A percentile compares a stretch with the other conserved stretches of the same genome.
Evolutionary conservation across 2,113 vertebrate genomes (phyloP).

Genomic region (Halichoeres trimaculatus): DNA sequence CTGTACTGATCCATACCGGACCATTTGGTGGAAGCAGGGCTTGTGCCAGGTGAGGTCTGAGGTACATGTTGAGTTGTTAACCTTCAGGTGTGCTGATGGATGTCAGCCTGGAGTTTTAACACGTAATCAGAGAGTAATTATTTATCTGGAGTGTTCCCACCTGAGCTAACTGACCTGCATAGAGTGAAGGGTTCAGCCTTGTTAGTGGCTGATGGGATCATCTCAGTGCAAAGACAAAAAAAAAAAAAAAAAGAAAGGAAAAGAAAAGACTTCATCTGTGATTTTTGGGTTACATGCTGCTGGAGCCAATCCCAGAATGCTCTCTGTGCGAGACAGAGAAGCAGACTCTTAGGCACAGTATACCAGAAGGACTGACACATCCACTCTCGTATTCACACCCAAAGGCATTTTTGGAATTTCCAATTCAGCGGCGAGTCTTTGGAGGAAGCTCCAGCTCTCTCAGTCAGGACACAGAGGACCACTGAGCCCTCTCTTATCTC

Average conservation of each 20-base stretch:
- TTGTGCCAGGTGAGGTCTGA: too few relatives aligned
- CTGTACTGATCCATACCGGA: too few relatives aligned
- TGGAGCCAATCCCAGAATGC: constrained; percentile 11
- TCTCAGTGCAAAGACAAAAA: constrained; percentile 1
- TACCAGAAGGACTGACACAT: constrained; percentile 3
- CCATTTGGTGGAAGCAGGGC: too few relatives aligned
- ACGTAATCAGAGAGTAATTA: constrained; percentile 5
- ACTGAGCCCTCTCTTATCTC: not conserved
- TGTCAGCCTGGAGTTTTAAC: not conserved
- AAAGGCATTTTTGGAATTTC: constrained; percentile 12
- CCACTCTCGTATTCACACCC: constrained; percentile 3
- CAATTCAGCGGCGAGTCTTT: not conserved
- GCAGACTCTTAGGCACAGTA: not conserved
- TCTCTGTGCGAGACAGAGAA: not conserved
- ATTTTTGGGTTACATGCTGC: not conserved
- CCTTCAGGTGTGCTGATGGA: constrained; percentile 1
- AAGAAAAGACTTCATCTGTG: not conserved
- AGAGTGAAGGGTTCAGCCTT: constrained; percentile 24
- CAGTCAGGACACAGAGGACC: not conserved
- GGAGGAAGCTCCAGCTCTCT: constrained; percentile 2
- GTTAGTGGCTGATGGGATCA: constrained; percentile 5
- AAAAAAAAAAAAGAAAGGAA: too few relatives aligned
- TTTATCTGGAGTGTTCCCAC: constrained; percentile 18
- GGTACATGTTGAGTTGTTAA: constrained; percentile 12
- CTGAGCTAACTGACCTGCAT: constrained; percentile 14